These are phyloP conservation scores for Tonatia bakeri DNA, from an alignment of 2,113 vertebrate genomes.

Conservation along the genomic window DNA sequence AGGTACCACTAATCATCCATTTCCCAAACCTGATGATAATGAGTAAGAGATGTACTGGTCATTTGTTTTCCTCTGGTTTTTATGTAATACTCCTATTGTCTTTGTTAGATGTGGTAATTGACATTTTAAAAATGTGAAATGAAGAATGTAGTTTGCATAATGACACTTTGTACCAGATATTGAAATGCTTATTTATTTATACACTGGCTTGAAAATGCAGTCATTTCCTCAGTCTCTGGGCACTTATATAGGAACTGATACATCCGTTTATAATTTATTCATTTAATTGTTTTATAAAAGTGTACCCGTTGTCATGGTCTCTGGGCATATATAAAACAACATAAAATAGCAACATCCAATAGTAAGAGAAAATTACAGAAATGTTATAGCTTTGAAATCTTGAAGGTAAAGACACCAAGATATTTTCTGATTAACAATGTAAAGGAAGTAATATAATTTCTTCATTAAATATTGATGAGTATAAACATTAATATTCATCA, in stretches of 20 bases:
- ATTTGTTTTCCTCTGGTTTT: constrained; percentile 5
- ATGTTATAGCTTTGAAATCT: background rate
- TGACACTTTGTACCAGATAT: background rate
- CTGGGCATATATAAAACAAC: background rate
- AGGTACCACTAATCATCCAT: background rate
- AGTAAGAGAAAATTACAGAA: background rate
- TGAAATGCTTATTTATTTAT: constrained; percentile 34
- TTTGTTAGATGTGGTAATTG: background rate
- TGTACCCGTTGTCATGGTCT: background rate
- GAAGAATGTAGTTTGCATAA: background rate
- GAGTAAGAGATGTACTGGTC: background rate
- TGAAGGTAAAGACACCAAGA: background rate
- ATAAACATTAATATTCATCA: too few relatives aligned
- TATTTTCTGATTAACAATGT: background rate
- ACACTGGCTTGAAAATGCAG: constrained; percentile 12
- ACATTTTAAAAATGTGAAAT: constrained; percentile 2
- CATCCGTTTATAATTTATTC: constrained; percentile 33
- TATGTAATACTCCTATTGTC: background rate
- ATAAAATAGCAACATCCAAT: background rate
- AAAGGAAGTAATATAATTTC: background rate
- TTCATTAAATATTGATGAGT: background rate
- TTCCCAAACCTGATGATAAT: background rate
- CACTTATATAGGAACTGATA: background rate
- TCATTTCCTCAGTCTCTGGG: background rate
- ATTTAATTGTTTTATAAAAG: constrained; percentile 39